A percentile compares a stretch with the other conserved stretches of the same genome.
Conservation (phyloP, 2,888 invertebrate genomes). For the Oconnorella tubifera region DNA sequence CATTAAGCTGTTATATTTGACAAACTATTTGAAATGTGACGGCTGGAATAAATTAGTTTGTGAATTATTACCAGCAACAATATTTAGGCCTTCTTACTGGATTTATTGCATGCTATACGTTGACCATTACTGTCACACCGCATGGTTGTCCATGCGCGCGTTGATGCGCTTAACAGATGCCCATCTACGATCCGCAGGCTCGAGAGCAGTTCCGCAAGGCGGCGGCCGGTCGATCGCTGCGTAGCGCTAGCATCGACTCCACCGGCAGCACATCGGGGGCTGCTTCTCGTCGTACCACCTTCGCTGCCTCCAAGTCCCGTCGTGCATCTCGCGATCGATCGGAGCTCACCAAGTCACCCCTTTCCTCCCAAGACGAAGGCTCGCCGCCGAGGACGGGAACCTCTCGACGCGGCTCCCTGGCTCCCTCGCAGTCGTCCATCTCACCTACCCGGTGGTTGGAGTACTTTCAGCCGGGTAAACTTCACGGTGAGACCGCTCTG, state of each 20-base stretch:
- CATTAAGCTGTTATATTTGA: no score
- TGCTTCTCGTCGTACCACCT: background rate
- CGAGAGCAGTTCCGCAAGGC: slow-evolving; percentile 35
- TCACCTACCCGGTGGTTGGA: slow-evolving; percentile 21
- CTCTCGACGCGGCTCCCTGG: slow-evolving; percentile 20
- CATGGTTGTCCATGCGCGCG: background rate
- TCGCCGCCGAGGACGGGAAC: background rate
- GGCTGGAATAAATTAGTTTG: no score
- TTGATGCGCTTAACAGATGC: no score
- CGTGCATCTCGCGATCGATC: background rate
- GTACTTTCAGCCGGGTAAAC: slow-evolving; percentile 10
- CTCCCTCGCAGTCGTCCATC: slow-evolving; percentile 14
- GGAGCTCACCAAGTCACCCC: background rate
- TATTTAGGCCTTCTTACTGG: no score
- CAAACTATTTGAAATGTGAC: no score
- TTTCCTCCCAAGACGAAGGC: background rate
- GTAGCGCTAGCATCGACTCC: slow-evolving; percentile 19
- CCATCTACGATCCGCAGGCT: slow-evolving; percentile 34
- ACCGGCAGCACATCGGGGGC: background rate
- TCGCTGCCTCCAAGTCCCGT: background rate
- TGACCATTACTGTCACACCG: background rate
- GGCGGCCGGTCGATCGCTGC: slow-evolving; percentile 12
- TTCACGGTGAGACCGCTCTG: background rate
- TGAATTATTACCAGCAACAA: no score
- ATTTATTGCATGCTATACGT: no score